Evolutionary conservation across 2,113 vertebrate genomes (phyloP).

Genomic region (Vulpes vulpes): DNA sequence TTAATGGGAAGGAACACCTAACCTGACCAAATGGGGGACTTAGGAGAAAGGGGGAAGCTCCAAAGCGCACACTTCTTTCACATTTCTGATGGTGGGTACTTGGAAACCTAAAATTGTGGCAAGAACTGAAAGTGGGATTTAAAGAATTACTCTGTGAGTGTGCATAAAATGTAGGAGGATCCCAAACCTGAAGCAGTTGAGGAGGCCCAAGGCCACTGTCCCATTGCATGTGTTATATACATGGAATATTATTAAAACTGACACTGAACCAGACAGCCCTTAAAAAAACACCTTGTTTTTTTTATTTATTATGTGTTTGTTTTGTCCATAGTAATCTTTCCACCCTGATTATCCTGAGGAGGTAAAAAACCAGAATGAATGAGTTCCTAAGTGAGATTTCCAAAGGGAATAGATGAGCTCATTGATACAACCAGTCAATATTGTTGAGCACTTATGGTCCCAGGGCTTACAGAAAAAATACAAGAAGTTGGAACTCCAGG

Average conservation of each 20-base stretch:
- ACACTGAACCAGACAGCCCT: background rate
- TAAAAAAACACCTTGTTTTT: background rate
- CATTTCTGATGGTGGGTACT: background rate
- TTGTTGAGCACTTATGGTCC: background rate
- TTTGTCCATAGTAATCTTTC: background rate
- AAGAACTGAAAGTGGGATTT: background rate
- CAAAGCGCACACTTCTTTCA: background rate
- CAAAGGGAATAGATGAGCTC: background rate
- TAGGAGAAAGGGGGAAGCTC: background rate
- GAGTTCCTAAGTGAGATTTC: background rate
- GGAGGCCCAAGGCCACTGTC: rapidly evolving
- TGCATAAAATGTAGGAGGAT: background rate
- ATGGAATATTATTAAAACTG: background rate
- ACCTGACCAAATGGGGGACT: background rate
- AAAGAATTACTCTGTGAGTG: background rate
- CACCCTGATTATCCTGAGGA: background rate
- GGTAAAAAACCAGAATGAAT: background rate
- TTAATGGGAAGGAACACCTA: background rate
- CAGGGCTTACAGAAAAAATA: background rate
- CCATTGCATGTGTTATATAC: background rate
- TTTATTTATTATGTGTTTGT: background rate
- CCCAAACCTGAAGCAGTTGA: background rate
- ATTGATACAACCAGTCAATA: too few species aligned
- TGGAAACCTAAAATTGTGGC: background rate
- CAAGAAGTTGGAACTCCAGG: background rate